Evolutionary conservation across 2,888 invertebrate species (phyloP).

Genomic region (Agrochola lota): DNA sequence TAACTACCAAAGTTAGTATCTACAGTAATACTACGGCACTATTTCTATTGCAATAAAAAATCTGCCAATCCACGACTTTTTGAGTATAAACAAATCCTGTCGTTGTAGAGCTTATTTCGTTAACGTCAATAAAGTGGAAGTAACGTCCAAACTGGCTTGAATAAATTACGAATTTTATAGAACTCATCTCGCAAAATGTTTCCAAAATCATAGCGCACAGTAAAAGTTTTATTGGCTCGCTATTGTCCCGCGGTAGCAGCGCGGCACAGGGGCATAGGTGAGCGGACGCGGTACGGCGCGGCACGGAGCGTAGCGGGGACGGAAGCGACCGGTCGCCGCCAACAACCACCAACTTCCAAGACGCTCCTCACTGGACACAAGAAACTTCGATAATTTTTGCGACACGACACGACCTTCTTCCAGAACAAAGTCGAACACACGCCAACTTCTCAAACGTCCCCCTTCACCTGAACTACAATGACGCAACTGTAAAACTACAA

Average conservation of each 20-base stretch:
- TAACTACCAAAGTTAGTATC: background rate
- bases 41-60: background rate
- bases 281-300: slow-evolving; percentile 50
- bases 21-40: background rate
- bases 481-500: slow-evolving; percentile 55
- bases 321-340: slow-evolving; percentile 65
- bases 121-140: slow-evolving; percentile 74
- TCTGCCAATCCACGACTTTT: background rate
- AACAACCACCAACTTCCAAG: slow-evolving; percentile 66
- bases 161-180: slow-evolving; percentile 86
- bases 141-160: slow-evolving; percentile 70
- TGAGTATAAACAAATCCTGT: slow-evolving; percentile 23
- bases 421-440: slow-evolving; percentile 69
- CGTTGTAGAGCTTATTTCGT: slow-evolving; percentile 57
- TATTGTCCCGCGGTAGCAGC: slow-evolving; percentile 76
- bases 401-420: slow-evolving; percentile 74
- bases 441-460: slow-evolving; percentile 68
- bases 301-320: slow-evolving; percentile 56
- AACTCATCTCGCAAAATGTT: slow-evolving; percentile 86
- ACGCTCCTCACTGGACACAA: slow-evolving; percentile 75
- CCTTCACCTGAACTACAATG: slow-evolving; percentile 42
- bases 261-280: slow-evolving; percentile 57
- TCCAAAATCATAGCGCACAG: slow-evolving; percentile 86
- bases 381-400: slow-evolving; percentile 83
- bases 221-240: slow-evolving; percentile 88